These are phyloP conservation scores for Phoeniculus purpureus DNA, from an alignment of 2,797 vertebrate genomes.

Conservation along the genomic window DNA sequence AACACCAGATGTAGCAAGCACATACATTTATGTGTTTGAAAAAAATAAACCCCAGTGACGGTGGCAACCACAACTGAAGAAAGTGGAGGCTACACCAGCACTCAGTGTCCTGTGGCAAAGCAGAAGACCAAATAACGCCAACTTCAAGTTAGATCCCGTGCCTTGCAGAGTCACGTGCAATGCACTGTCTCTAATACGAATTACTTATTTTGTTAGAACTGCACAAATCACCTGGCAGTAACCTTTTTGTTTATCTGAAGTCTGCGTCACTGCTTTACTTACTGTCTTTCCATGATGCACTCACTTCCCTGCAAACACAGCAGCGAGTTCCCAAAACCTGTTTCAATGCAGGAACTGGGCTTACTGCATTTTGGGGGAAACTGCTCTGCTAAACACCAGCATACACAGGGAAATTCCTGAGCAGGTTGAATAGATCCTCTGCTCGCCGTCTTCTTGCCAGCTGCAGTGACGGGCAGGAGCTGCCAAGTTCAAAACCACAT, in stretches of 20 bases:
- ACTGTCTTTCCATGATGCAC: conserved; percentile 48
- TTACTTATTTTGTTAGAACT: not conserved
- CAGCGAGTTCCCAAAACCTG: conserved; percentile 21
- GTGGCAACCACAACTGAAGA: not conserved
- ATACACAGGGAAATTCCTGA: not conserved
- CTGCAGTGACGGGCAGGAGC: not conserved
- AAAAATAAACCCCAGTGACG: not conserved
- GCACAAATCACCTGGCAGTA: conserved; percentile 26
- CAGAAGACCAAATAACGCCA: not conserved
- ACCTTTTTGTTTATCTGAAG: conserved; percentile 24
- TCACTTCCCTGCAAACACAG: not conserved
- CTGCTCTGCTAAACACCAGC: not conserved
- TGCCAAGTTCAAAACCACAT: not conserved
- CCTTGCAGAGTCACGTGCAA: not conserved
- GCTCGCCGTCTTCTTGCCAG: not conserved
- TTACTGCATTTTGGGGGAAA: not conserved
- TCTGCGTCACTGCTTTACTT: conserved; percentile 45
- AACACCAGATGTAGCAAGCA: not conserved
- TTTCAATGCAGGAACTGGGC: not conserved
- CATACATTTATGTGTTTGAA: not conserved
- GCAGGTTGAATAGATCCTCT: not conserved
- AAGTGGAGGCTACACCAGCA: not conserved
- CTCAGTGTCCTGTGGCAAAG: not conserved
- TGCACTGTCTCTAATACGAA: not conserved
- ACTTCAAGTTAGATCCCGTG: not conserved